Percentiles rank a stretch among this genome's conserved stretches.
These are phyloP conservation scores for Anas flavirostris DNA, from an alignment of 2,797 vertebrate species.

Conservation along the genomic window DNA sequence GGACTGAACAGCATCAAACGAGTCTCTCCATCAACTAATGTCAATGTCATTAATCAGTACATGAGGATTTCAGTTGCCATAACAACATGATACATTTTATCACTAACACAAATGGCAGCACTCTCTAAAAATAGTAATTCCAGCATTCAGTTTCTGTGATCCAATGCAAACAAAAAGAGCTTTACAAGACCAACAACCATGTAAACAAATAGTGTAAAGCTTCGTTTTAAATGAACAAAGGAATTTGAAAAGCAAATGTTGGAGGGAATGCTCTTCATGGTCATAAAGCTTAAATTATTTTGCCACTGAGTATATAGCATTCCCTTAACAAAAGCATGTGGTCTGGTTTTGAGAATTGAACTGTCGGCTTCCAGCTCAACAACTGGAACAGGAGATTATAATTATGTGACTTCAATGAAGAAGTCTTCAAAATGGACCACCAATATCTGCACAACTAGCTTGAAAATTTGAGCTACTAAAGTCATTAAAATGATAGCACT, in stretches of 20 bases:
- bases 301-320: neutral
- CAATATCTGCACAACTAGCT: neutral
- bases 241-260: constrained; percentile 6
- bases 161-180: constrained; percentile 21
- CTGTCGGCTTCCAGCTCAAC: neutral
- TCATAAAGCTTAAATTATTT: neutral
- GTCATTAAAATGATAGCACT: neutral
- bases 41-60: constrained; percentile 70
- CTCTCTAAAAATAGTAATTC: constrained; percentile 68
- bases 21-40: constrained; percentile 61
- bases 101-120: constrained; percentile 69
- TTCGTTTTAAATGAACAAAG: constrained; percentile 1
- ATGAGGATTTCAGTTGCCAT: constrained; percentile 73
- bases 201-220: neutral
- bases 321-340: neutral
- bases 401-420: neutral
- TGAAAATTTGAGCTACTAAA: neutral
- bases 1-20: constrained; percentile 25
- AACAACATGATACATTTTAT: constrained; percentile 73
- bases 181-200: constrained; percentile 30
- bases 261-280: neutral
- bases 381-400: neutral
- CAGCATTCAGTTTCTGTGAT: constrained; percentile 53
- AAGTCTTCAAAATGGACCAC: neutral
- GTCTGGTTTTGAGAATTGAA: neutral